These are phyloP conservation scores for Bryconaethiops microstoma DNA, from an alignment of 2,797 vertebrate genomes.

Conservation along the genomic window DNA sequence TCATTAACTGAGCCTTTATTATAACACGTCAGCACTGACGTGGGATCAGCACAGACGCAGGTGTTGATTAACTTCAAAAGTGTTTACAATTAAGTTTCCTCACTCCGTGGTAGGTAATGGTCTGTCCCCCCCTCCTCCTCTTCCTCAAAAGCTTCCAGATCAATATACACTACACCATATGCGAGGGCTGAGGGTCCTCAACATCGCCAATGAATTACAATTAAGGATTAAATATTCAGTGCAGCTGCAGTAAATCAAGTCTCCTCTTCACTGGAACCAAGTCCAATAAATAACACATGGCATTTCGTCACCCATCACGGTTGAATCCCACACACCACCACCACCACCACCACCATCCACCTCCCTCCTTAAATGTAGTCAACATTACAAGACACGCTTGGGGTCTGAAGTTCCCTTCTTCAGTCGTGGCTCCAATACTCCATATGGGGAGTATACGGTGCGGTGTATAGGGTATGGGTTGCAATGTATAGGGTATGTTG, in stretches of 20 bases:
- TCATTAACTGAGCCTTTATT: neutral
- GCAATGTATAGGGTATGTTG: no score
- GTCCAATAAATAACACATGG: slow-evolving; percentile 52
- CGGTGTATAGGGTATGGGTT: no score
- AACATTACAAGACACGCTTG: neutral
- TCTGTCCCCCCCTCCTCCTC: slow-evolving; percentile 3
- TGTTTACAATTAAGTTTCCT: slow-evolving; percentile 30
- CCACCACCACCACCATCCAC: no score
- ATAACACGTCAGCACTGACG: neutral
- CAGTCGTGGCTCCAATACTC: no score
- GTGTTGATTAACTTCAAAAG: slow-evolving; percentile 14
- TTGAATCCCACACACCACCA: no score
- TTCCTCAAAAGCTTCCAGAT: slow-evolving; percentile 9
- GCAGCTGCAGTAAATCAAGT: slow-evolving; percentile 71
- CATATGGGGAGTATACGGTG: no score
- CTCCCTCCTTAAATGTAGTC: neutral
- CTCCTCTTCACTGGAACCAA: slow-evolving; percentile 41
- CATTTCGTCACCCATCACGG: slow-evolving; percentile 23
- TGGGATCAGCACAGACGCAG: neutral
- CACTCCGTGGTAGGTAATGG: slow-evolving; percentile 1
- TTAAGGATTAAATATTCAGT: slow-evolving; percentile 55
- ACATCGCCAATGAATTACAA: slow-evolving; percentile 52
- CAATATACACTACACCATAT: slow-evolving; percentile 42
- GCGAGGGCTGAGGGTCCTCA: slow-evolving; percentile 26
- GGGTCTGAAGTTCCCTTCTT: neutral